phyloP scores from a whole-genome alignment of 2,113 vertebrate genomes.

The Anarhynchus alexandrinus region DNA sequence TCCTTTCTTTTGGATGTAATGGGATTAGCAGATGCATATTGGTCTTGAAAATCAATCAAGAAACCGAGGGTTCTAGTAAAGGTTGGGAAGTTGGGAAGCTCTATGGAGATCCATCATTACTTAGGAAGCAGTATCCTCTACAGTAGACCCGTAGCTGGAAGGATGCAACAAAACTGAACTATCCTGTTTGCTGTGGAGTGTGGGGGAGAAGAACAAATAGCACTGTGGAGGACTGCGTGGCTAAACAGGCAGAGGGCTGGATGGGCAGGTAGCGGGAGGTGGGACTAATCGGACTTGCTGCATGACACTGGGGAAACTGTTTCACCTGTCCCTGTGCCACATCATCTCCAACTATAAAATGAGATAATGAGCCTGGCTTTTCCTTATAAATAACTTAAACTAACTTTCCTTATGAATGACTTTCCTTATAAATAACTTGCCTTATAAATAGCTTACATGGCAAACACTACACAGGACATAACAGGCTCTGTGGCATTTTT shows the following conservation, averaged over 20 bases:
- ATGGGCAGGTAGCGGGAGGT: background rate
- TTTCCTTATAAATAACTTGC: slow-evolving; percentile 40
- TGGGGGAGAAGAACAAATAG: background rate
- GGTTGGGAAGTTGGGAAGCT: background rate
- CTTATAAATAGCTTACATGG: slow-evolving; percentile 36
- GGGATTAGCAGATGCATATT: background rate
- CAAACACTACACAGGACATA: slow-evolving; percentile 11
- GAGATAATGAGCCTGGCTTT: background rate
- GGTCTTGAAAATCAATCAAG: background rate
- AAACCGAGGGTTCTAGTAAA: background rate
- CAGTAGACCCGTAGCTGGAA: background rate
- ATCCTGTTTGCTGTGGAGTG: background rate
- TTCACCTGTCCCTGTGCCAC: background rate
- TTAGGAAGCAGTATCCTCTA: background rate
- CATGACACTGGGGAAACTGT: background rate
- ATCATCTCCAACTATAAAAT: background rate
- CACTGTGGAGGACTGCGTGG: background rate
- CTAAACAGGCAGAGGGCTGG: background rate
- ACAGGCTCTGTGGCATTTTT: slow-evolving; percentile 28
- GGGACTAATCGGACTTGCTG: background rate
- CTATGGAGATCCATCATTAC: background rate
- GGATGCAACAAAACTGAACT: background rate
- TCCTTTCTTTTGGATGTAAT: background rate
- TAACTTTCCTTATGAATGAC: slow-evolving; percentile 34
- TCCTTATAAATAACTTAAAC: slow-evolving; percentile 1